A percentile compares a stretch with the other conserved stretches of the same genome.
These are phyloP conservation scores for Argyrosomus japonicus DNA, from an alignment of 2,113 vertebrate species.

Conservation along the genomic window DNA sequence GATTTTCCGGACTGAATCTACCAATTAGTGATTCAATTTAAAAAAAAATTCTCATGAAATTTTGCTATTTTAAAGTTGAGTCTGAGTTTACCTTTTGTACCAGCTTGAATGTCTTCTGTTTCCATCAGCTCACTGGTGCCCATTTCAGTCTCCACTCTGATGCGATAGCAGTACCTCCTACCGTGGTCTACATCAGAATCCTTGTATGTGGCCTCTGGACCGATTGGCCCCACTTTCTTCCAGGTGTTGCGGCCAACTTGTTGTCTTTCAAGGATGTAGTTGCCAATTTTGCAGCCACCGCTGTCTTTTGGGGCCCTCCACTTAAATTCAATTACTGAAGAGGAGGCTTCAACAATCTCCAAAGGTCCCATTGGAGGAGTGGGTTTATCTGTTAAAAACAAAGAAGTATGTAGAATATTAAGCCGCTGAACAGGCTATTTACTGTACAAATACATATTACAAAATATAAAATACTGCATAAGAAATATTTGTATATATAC, in stretches of 20 bases:
- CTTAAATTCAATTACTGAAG: conserved; percentile 82
- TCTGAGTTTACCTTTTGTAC: conserved; percentile 85
- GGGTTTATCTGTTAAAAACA: conserved; percentile 85
- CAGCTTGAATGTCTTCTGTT: conserved; percentile 89
- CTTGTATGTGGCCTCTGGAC: conserved; percentile 81
- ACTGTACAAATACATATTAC: neutral
- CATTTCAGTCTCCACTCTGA: conserved; percentile 87
- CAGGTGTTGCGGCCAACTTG: conserved; percentile 89
- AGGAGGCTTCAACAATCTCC: conserved; percentile 84
- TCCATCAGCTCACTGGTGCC: conserved; percentile 88
- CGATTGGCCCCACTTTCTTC: conserved; percentile 87
- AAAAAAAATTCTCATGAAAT: neutral
- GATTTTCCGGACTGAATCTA: too few species aligned
- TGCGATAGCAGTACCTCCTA: conserved; percentile 89
- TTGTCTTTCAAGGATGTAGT: conserved; percentile 88
- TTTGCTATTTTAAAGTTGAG: neutral
- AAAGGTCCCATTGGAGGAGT: conserved; percentile 90
- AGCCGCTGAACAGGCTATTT: neutral
- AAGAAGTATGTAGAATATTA: neutral
- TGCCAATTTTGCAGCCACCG: conserved; percentile 86
- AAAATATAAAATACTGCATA: neutral
- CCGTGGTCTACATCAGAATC: conserved; percentile 88
- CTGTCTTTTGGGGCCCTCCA: conserved; percentile 90
- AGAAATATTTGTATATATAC: conserved; percentile 76
- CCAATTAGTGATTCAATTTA: too few species aligned